Base-by-base conservation (phyloP, 2,797 vertebrate species). In the Xenopus petersii region DNA sequence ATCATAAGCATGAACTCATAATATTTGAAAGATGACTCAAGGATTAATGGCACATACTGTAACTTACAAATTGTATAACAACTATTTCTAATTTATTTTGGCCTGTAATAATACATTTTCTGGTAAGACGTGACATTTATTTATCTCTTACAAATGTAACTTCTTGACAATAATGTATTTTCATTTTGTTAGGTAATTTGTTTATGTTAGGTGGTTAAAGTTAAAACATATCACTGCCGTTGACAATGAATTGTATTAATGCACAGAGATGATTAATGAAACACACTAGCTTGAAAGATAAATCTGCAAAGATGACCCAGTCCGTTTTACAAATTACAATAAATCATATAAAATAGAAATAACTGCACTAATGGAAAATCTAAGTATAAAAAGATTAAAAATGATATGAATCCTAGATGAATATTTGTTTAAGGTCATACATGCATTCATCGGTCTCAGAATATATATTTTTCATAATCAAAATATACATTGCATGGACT, bases 381-480 rank as follows among this genome's bases (percentile, higher is more conserved):
- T 77, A 61, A n/a, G 59, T 62, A 62, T 71, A 49, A 71, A 24
- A 67, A 77, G 21, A 71, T n/a, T 56, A 71, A 63, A 76, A 46
- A 66, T 76, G 55, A 67, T 71, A 5, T 9, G 12, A 67, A 61
- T 9, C 15, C 26, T 49, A 55, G 33, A 71, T 46, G 66, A 42
- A 66, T 71, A 54, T 12, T 71, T 54, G 69, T 67, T 61, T 60
- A 10, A 70, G 36, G 33, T n/a, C n/a, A 65, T 70, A 70, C 33
- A 66, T 60, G 42, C 24, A 75, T 36, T 70, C n/a, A 67, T 71
- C 63, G 67, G 56, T 71, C 75, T 71, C 67, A 11, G 47, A 12
- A 70, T 66, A 42, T 58, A 60, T 33, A 21, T 66, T 67, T 66
- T 55, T 61, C 47, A 16, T 2, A 30, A 4, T 30, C 26, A 30